phyloP scores from a whole-genome alignment of 2,113 vertebrate genomes.

The Oenanthe oenanthe region DNA sequence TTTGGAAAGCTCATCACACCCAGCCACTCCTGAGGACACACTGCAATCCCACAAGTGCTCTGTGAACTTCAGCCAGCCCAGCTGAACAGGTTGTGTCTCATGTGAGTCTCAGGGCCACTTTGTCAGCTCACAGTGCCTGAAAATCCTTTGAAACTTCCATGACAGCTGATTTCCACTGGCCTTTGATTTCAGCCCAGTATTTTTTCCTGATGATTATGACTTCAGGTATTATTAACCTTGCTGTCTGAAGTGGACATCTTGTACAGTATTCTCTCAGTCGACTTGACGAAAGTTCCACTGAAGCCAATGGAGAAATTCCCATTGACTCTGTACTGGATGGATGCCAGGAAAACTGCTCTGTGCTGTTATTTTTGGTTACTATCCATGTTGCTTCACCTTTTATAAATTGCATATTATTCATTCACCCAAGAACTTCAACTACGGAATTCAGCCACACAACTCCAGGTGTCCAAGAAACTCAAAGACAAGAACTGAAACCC shows the following conservation, averaged over 20 bases:
- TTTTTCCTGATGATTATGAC: not conserved
- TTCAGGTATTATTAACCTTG: not conserved
- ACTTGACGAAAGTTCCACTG: not conserved
- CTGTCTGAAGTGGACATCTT: not conserved
- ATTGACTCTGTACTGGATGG: not conserved
- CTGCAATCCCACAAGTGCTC: not conserved
- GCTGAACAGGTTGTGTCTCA: too few relatives aligned
- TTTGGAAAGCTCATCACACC: not conserved
- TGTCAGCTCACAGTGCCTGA: not conserved
- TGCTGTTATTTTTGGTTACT: conserved; percentile 11
- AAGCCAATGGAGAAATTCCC: not conserved
- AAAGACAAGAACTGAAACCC: not conserved
- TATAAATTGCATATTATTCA: conserved; percentile 15
- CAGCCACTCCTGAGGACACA: not conserved
- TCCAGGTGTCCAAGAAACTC: conserved; percentile 12
- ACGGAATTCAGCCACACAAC: not conserved
- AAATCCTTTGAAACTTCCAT: not conserved
- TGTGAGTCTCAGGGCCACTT: not conserved
- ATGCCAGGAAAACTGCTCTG: not conserved
- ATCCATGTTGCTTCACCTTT: conserved; percentile 26
- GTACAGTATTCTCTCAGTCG: not conserved
- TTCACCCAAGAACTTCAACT: conserved; percentile 17
- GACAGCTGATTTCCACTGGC: not conserved
- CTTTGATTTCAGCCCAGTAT: not conserved
- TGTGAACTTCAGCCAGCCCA: not conserved